Conservation (phyloP, 2,888 invertebrate species). For the Spilarctia lutea region DNA sequence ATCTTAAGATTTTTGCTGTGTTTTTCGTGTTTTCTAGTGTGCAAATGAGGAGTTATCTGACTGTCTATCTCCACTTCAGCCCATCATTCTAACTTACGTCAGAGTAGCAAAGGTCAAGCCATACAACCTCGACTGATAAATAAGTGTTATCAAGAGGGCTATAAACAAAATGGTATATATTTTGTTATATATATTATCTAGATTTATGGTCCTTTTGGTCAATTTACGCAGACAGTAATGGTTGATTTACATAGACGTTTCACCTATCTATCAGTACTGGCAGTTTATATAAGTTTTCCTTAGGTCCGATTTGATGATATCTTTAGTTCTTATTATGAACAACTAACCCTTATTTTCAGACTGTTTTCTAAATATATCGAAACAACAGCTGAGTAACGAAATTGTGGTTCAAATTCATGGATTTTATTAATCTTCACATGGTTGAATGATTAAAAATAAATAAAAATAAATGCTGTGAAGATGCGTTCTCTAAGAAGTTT, state of each 20-base stretch:
- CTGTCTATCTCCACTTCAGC: neutral
- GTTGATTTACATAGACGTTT: constrained; percentile 17
- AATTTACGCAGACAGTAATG: constrained; percentile 54
- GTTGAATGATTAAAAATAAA: neutral
- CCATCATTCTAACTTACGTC: neutral
- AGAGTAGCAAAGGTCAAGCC: constrained; percentile 23
- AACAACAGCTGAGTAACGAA: neutral
- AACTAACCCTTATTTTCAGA: neutral
- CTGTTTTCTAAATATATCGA: neutral
- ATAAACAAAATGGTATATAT: constrained; percentile 41
- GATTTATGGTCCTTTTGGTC: constrained; percentile 52
- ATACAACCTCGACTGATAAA: constrained; percentile 23
- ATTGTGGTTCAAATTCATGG: neutral
- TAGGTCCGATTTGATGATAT: neutral
- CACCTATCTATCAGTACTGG: neutral
- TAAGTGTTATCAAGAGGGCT: constrained; percentile 42
- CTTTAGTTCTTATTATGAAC: neutral
- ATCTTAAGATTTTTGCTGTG: too few relatives aligned
- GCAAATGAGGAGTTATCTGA: neutral
- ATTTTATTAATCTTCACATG: too few relatives aligned
- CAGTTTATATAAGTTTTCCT: neutral
- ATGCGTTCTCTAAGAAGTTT: too few relatives aligned
- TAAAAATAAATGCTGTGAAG: too few relatives aligned
- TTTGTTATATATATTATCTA: constrained; percentile 27
- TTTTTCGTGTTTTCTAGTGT: neutral